Base-by-base conservation (phyloP, 2,888 invertebrate genomes). In the Acanthococcus lagerstroemiae region DNA sequence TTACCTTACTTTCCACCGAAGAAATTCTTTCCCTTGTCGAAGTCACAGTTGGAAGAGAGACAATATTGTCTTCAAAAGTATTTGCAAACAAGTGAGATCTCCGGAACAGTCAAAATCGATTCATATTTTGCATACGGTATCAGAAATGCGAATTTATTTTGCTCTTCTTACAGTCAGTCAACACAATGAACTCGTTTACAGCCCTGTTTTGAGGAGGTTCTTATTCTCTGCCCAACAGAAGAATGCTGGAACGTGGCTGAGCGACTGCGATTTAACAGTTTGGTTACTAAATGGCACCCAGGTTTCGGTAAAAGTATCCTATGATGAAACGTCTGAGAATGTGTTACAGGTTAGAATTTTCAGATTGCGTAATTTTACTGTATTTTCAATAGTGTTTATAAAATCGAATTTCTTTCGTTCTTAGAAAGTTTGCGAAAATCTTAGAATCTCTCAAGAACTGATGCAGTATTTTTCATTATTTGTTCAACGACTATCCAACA, bases 1-100 rank as follows among this genome's bases (percentile, higher is more conserved):
- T 77, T 95, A 68, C 92, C 93, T 68, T 79, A 83, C 69, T 95
- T 95, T 79, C 95, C 95, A 67, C 92, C 95, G 0, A 95, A 95
- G 77, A 93, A 91, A 74, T 79, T 90, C 68, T 83, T 95, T 68
- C 84, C 90, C 66, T 79, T 95, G 60, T 89, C 93, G 19, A 83
- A 81, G 68, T 82, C 82, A 69, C 94, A 95, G 76, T 78, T 94
- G 68, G 95, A 95, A 75, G 91, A 94, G 73, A 80, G 97, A 71
- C 81, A 95, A 73, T 77, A 84, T 44, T 81, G 85, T 67, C 78
- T 97, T 72, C 95, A 96, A 77, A 91, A 94, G 78, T 97, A 95
- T 77, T 85, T 97, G 72, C 96, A 96, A 79, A 82, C 7, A 56
- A 37, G 55, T 25, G 17, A 27, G 12, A 15, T 2, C 3, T 4